Evolutionary conservation across 37 sponge, comb jelly and placozoan species (phyloP).

Genomic region (Hormiphora californensis): DNA sequence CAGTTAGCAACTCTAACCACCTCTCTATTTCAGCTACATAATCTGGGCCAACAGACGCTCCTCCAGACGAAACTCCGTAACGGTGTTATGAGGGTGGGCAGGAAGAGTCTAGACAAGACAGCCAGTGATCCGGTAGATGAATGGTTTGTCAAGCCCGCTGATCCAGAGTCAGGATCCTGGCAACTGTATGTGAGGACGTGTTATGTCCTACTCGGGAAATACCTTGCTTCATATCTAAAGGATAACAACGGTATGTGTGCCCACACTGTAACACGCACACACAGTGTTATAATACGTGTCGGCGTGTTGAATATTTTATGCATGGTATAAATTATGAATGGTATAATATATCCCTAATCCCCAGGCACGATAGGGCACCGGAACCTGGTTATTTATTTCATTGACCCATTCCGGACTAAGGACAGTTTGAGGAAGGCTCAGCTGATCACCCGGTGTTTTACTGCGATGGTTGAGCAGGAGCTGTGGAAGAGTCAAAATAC

Average conservation of each 20-base stretch:
- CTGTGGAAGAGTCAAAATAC: constrained; percentile 9
- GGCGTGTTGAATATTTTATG: no score
- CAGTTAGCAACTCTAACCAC: no score
- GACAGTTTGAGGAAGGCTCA: neutral
- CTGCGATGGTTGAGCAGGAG: constrained; percentile 33
- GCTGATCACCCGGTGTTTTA: constrained; percentile 29
- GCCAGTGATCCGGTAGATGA: neutral
- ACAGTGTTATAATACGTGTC: no score
- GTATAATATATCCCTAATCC: neutral
- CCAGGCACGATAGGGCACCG: constrained; percentile 25
- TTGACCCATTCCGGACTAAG: constrained; percentile 22
- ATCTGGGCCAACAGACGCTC: constrained; percentile 30
- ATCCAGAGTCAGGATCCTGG: constrained; percentile 6
- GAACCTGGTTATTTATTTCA: constrained; percentile 50
- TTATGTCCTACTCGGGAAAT: no score
- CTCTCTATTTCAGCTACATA: neutral
- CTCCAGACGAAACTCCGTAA: constrained; percentile 2
- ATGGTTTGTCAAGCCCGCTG: constrained; percentile 6
- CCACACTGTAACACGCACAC: no score
- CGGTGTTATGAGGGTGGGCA: constrained; percentile 38
- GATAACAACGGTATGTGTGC: no score
- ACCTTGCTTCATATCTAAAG: no score
- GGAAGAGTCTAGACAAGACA: constrained; percentile 4
- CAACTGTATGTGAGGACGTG: constrained; percentile 42
- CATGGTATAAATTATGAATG: no score